Conservation (phyloP, 2,888 invertebrate species). For the Drosophila neotestacea region DNA sequence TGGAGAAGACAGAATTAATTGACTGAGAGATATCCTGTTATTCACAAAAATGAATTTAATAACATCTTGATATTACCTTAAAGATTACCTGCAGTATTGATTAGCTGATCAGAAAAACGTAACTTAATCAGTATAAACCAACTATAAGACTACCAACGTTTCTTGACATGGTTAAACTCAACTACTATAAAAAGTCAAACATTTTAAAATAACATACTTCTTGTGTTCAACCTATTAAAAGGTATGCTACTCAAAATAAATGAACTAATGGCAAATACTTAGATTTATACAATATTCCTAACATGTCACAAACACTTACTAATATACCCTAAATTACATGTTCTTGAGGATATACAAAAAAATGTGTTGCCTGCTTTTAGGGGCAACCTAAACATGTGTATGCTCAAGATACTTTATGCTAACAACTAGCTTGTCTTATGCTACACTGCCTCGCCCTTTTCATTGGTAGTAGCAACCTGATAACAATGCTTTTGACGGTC, state of each 20-base stretch:
- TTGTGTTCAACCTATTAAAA: too few relatives aligned
- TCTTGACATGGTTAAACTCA: too few relatives aligned
- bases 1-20: neutral
- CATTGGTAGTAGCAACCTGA: slow-evolving; percentile 1
- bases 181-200: too few relatives aligned
- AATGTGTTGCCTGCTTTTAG: slow-evolving; percentile 7
- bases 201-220: too few relatives aligned
- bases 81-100: neutral
- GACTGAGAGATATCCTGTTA: slow-evolving; percentile 6
- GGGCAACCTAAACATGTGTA: slow-evolving; percentile 19
- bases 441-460: neutral
- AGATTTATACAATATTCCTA: neutral
- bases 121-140: neutral
- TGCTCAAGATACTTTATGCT: slow-evolving; percentile 20
- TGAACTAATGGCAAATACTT: too few relatives aligned
- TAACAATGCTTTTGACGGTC: slow-evolving; percentile 10
- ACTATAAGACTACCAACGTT: too few relatives aligned
- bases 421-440: slow-evolving; percentile 5
- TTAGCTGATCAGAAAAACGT: neutral
- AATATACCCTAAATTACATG: neutral
- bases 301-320: neutral
- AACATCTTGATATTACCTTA: neutral
- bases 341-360: slow-evolving; percentile 1
- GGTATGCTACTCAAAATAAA: too few relatives aligned
- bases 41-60: neutral